A percentile compares a stretch with the other conserved stretches of the same genome.
Conservation (phyloP, 2,113 vertebrate species). For the Oplegnathus fasciatus region DNA sequence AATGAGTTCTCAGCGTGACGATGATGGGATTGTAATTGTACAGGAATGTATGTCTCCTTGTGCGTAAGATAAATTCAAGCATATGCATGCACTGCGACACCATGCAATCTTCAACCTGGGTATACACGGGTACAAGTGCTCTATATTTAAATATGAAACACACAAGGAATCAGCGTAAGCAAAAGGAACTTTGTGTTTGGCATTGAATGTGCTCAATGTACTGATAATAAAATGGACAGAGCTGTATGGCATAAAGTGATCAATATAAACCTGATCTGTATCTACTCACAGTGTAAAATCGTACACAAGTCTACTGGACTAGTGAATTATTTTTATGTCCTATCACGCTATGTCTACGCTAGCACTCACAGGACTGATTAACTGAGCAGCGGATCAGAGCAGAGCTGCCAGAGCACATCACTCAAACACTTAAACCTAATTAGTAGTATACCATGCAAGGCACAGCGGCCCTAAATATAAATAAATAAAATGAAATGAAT, state of each 20-base stretch:
- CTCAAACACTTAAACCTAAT: conserved; percentile 73
- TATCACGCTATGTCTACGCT: conserved; percentile 17
- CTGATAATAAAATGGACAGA: conserved; percentile 11
- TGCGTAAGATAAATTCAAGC: conserved; percentile 3
- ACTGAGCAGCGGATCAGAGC: conserved; percentile 46
- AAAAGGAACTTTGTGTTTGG: background rate
- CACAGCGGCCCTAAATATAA: conserved; percentile 42
- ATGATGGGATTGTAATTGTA: background rate
- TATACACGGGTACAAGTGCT: background rate
- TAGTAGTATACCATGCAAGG: conserved; percentile 51
- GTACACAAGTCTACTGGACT: conserved; percentile 1
- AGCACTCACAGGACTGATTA: conserved; percentile 47
- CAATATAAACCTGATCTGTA: background rate
- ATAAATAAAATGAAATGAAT: conserved; percentile 51
- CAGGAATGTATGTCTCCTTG: background rate
- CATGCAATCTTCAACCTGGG: background rate
- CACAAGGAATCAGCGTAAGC: background rate
- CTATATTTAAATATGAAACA: background rate
- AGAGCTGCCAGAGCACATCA: conserved; percentile 64
- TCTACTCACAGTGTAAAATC: background rate
- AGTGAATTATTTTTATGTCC: conserved; percentile 39
- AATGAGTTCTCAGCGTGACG: conserved; percentile 3
- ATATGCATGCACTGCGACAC: background rate
- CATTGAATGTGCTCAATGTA: background rate
- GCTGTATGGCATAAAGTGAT: background rate